Conservation (phyloP, 1,140 invertebrate species). For the Drosophila sp. region DNA sequence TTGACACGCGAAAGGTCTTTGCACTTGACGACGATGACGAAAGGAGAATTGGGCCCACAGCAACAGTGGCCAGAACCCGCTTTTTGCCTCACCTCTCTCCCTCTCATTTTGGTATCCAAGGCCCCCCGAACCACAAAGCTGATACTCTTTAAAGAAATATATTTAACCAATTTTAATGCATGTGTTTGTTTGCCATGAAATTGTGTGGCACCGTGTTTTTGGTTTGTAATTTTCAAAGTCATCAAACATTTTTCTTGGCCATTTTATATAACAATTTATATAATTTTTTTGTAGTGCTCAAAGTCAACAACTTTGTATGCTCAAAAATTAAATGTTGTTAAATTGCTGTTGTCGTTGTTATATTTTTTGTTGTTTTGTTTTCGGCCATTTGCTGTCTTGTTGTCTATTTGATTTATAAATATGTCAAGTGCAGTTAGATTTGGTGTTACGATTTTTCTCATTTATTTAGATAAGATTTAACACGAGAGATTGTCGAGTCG, state of each 20-base stretch:
- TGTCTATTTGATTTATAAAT: conserved; percentile 36
- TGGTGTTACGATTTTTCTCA: conserved; percentile 12
- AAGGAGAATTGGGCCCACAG: conserved; percentile 44
- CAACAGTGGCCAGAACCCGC: conserved; percentile 16
- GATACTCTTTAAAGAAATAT: conserved; percentile 35
- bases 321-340: conserved; percentile 65
- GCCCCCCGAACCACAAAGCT: conserved; percentile 3
- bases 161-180: conserved; percentile 45
- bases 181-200: conserved; percentile 21
- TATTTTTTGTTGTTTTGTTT: conserved; percentile 10
- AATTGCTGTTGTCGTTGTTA: conserved; percentile 20
- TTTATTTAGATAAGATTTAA: conserved; percentile 12
- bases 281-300: conserved; percentile 48
- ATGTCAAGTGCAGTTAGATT: conserved; percentile 58
- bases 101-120: background rate
- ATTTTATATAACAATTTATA: conserved; percentile 20
- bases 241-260: conserved; percentile 19
- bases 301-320: conserved; percentile 69
- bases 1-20: conserved; percentile 75
- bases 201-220: conserved; percentile 15
- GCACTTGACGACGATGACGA: conserved; percentile 59
- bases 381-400: conserved; percentile 1
- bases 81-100: background rate
- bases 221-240: conserved; percentile 25
- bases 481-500: conserved; percentile 1